Conservation (phyloP, 53 echinoderm and acorn worm species). For the Echinometra lucunter region DNA sequence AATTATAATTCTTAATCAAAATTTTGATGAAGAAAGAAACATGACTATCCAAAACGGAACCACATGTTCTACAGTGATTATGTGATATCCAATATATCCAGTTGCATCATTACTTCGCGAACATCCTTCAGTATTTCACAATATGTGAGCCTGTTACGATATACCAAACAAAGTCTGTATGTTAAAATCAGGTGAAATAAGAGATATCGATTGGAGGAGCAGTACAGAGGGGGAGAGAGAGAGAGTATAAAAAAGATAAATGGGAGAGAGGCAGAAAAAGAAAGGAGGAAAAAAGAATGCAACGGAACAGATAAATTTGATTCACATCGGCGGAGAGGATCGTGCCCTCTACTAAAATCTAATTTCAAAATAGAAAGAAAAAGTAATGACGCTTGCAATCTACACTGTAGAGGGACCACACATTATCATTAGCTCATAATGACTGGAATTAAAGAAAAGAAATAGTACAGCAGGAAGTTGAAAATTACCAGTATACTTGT, state of each 20-base stretch:
- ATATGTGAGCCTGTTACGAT: neutral
- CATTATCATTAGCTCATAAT: neutral
- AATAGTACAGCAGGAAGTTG: neutral
- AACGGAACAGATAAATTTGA: neutral
- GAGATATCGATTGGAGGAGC: neutral
- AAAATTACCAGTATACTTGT: neutral
- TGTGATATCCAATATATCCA: too few relatives aligned
- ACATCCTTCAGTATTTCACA: neutral
- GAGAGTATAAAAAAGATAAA: neutral
- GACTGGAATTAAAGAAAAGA: neutral
- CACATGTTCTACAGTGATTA: neutral
- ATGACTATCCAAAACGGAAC: neutral
- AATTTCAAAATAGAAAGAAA: neutral
- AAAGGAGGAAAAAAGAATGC: neutral
- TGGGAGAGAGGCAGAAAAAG: neutral
- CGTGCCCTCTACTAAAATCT: neutral
- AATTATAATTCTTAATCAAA: neutral
- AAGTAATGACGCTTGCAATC: neutral
- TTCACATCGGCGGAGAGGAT: too few relatives aligned
- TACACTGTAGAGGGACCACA: neutral
- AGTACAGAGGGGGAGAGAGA: too few relatives aligned
- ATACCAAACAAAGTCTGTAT: neutral
- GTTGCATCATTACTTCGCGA: too few relatives aligned
- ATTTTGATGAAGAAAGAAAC: neutral
- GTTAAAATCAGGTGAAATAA: neutral